phyloP scores from a whole-genome alignment of 2,113 vertebrate genomes.

The Oreochromis spilurus region DNA sequence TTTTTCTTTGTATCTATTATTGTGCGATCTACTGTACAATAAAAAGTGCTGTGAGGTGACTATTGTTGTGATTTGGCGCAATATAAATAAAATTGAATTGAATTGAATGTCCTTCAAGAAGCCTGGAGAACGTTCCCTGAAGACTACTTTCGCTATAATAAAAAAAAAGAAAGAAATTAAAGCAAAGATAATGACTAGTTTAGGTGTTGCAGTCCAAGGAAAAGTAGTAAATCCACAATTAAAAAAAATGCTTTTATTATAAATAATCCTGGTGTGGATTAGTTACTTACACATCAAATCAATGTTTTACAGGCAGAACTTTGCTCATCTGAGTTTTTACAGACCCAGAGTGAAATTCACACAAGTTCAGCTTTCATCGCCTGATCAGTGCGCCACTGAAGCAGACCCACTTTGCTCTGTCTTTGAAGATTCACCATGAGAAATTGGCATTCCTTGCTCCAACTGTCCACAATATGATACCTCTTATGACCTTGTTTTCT shows the following conservation, averaged over 20 bases:
- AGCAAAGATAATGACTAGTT: neutral
- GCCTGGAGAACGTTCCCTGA: too few relatives aligned
- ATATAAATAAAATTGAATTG: too few relatives aligned
- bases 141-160: too few relatives aligned
- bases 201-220: neutral
- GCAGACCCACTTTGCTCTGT: neutral
- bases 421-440: neutral
- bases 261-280: neutral
- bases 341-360: neutral
- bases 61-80: too few relatives aligned
- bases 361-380: neutral
- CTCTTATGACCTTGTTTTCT: too few relatives aligned
- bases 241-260: conserved; percentile 2
- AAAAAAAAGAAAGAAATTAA: too few relatives aligned
- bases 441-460: neutral
- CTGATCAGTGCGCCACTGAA: neutral
- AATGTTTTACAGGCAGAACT: neutral
- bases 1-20: too few relatives aligned
- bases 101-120: too few relatives aligned
- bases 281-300: neutral
- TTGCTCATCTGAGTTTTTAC: neutral
- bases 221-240: neutral
- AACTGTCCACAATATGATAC: neutral
- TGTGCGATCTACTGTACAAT: too few relatives aligned
- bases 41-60: too few relatives aligned